phyloP scores from a whole-genome alignment of 2,797 vertebrate species.

The Peromyscus aztecus region DNA sequence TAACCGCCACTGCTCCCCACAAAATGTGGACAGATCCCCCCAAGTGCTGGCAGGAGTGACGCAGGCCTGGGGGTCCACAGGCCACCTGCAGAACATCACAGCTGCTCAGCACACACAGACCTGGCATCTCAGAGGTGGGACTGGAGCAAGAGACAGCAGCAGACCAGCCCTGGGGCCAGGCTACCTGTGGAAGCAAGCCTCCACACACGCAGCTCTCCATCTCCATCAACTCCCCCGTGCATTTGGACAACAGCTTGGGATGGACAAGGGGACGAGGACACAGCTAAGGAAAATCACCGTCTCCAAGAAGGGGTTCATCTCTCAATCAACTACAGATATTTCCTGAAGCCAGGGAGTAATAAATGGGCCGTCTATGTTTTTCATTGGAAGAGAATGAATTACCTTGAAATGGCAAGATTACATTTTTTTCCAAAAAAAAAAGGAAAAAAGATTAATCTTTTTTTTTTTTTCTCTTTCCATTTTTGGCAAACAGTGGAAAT shows the following conservation, averaged over 20 bases:
- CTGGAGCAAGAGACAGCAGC: not conserved
- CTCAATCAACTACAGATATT: not conserved
- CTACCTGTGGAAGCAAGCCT: not conserved
- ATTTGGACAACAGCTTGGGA: not conserved
- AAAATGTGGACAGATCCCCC: not conserved
- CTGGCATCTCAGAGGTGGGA: not conserved
- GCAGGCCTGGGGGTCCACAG: not conserved
- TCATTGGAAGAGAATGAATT: slow-evolving; percentile 16
- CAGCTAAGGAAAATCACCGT: not conserved
- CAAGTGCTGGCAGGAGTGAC: not conserved
- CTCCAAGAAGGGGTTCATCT: not conserved
- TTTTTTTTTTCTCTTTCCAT: not conserved
- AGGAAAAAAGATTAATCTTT: slow-evolving; percentile 76
- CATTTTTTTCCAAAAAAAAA: slow-evolving; percentile 72
- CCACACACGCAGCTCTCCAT: accelerated
- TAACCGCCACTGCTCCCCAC: not conserved
- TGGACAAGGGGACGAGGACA: not conserved
- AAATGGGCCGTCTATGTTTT: not conserved
- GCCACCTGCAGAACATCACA: not conserved
- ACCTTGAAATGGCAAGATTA: slow-evolving; percentile 70
- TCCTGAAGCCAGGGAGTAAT: not conserved
- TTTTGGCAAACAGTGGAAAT: slow-evolving; percentile 71
- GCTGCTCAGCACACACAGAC: not conserved
- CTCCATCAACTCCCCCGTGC: accelerated
- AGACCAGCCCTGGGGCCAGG: not conserved